phyloP scores from a whole-genome alignment of 2,888 invertebrate species.

The Drosophila subquinaria region DNA sequence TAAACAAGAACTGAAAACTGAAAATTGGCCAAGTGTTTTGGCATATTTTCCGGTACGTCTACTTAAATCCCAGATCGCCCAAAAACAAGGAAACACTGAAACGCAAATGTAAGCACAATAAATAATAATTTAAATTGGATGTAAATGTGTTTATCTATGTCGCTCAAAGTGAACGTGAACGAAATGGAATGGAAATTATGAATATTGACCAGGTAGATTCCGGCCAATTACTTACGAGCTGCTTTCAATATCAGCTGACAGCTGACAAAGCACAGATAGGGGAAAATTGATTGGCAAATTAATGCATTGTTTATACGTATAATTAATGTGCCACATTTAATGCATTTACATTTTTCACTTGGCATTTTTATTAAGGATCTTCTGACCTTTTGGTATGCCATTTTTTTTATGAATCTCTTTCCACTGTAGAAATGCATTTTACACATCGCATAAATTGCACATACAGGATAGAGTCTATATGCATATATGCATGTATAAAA shows the following conservation, averaged over 20 bases:
- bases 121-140: slow-evolving; percentile 55
- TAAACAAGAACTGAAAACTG: slow-evolving; percentile 15
- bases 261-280: slow-evolving; percentile 41
- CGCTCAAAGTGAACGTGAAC: slow-evolving; percentile 41
- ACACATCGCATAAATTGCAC: not conserved
- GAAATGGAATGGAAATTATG: slow-evolving; percentile 38
- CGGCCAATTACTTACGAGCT: slow-evolving; percentile 35
- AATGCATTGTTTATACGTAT: slow-evolving; percentile 21
- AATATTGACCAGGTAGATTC: slow-evolving; percentile 57
- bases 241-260: slow-evolving; percentile 35
- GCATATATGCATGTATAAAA: slow-evolving; percentile 5
- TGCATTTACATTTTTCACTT: slow-evolving; percentile 6
- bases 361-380: not conserved
- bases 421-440: slow-evolving; percentile 26
- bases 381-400: not conserved
- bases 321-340: slow-evolving; percentile 14
- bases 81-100: slow-evolving; percentile 51
- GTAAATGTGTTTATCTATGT: slow-evolving; percentile 54
- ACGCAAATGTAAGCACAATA: slow-evolving; percentile 60
- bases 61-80: not conserved
- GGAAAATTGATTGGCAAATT: slow-evolving; percentile 42
- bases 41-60: slow-evolving; percentile 29
- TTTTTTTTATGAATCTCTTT: not conserved
- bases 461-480: slow-evolving; percentile 14
- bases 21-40: slow-evolving; percentile 24